These are phyloP conservation scores for Lycopodina hypogea DNA, from an alignment of 37 sponge, comb jelly and placozoan genomes.

Conservation along the genomic window DNA sequence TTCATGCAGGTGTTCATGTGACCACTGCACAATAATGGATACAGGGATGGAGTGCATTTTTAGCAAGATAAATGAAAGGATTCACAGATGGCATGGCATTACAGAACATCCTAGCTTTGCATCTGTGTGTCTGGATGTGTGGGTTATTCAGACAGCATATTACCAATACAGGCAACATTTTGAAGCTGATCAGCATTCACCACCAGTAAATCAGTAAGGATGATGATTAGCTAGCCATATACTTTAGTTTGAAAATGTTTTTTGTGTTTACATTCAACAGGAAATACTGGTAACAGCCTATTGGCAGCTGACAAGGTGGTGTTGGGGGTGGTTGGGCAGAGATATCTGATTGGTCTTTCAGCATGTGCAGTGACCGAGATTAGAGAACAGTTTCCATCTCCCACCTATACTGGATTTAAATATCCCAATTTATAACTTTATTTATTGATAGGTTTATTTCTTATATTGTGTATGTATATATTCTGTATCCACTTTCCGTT, in stretches of 20 bases:
- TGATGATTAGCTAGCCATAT: too few species aligned
- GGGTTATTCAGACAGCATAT: too few species aligned
- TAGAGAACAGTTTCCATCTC: conserved; percentile 13
- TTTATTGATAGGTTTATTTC: neutral
- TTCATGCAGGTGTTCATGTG: neutral
- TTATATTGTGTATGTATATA: too few species aligned
- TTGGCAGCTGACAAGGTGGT: conserved; percentile 39
- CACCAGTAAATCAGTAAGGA: too few species aligned
- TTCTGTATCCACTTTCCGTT: too few species aligned
- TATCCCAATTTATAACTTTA: neutral
- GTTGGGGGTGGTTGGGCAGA: conserved; percentile 30
- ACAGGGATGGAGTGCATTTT: neutral
- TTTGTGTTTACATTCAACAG: neutral
- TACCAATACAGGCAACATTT: too few species aligned
- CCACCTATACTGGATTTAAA: conserved; percentile 30
- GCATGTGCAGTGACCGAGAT: too few species aligned
- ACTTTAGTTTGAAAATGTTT: neutral
- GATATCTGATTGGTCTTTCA: conserved; percentile 5
- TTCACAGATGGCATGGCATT: neutral
- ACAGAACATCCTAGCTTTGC: too few species aligned
- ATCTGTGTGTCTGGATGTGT: too few species aligned
- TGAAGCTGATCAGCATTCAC: too few species aligned
- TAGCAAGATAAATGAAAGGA: neutral
- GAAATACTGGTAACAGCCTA: conserved; percentile 12
- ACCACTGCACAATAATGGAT: too few species aligned